Evolutionary conservation across 2,113 vertebrate species (phyloP).

Genomic region (Scomber scombrus): DNA sequence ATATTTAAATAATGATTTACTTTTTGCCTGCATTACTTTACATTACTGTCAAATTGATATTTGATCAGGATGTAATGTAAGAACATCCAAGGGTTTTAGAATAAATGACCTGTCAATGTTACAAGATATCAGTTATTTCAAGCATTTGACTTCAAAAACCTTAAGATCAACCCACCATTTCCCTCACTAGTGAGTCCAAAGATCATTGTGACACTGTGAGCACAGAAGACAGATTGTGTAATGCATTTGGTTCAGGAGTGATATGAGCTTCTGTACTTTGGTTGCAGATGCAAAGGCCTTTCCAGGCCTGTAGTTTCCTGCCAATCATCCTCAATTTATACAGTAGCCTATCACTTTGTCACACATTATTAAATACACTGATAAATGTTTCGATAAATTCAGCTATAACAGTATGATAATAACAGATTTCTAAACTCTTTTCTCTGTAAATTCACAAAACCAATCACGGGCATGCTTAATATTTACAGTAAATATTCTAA

Average conservation of each 20-base stretch:
- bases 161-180: not conserved
- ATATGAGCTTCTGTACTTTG: not conserved
- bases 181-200: not conserved
- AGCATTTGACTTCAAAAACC: not conserved
- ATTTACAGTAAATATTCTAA: not conserved
- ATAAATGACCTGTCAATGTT: not conserved
- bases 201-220: slow-evolving; percentile 10
- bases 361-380: not conserved
- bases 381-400: not conserved
- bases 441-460: too few species aligned
- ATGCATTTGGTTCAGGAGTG: not conserved
- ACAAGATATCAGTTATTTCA: not conserved
- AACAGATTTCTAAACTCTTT: too few species aligned
- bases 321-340: not conserved
- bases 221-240: slow-evolving; percentile 9
- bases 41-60: too few species aligned
- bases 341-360: too few species aligned
- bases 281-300: not conserved
- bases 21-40: too few species aligned
- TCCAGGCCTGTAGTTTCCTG: not conserved
- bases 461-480: too few species aligned
- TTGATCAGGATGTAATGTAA: too few species aligned
- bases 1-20: too few species aligned
- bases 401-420: not conserved
- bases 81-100: too few species aligned